Base-by-base conservation (phyloP, 2,888 invertebrate genomes). In the Drosophila demipolita region DNA sequence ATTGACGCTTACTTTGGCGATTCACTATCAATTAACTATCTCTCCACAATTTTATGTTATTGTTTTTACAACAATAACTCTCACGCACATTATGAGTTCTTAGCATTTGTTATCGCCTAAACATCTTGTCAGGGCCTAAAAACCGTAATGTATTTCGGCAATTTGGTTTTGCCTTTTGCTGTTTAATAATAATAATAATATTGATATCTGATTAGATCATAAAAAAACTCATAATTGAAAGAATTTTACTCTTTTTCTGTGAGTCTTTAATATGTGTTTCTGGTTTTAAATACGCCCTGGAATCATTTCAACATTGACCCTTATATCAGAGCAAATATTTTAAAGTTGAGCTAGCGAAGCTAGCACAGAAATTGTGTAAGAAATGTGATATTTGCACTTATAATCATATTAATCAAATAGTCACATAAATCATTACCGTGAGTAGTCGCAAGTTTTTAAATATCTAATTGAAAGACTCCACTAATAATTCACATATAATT, bases 1-100 rank as follows among this genome's bases (percentile, higher is more conserved):
- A 82, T 87, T 82, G 82, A 73, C 85, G 78, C 75, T 82, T 66
- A 66, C 67, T 73, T 77, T 36, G 75, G 75, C 80, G 66, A 85
- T 80, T 74, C 73, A 70, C 58, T 66, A 69, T 68, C 61, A 73
- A 73, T 69, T 42, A 75, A 82, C 63, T 80, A 54, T 78, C 29
- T 12, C 20, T 52, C 53, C 60, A 57, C 11, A 15, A 15, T 61
- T 49, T 48, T n/a, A 33, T 67, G 67, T 83, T 80, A 84, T 87
- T 66, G 75, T 72, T 66, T 80, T 66, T 40, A 35, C 61, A 71
- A 59, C 73, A 63, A 74, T 70, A 79, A 71, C 33, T 82, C 53
- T 76, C 84, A 87, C 87, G 84, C 87, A 87, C 72, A 73, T 55
- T 60, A 61, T 60, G 36, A 65, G 60, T 75, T 69, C 63, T 35